Evolutionary conservation across 1,140 invertebrate genomes (phyloP).

Genomic region (Lepidotrigona ventralis): DNA sequence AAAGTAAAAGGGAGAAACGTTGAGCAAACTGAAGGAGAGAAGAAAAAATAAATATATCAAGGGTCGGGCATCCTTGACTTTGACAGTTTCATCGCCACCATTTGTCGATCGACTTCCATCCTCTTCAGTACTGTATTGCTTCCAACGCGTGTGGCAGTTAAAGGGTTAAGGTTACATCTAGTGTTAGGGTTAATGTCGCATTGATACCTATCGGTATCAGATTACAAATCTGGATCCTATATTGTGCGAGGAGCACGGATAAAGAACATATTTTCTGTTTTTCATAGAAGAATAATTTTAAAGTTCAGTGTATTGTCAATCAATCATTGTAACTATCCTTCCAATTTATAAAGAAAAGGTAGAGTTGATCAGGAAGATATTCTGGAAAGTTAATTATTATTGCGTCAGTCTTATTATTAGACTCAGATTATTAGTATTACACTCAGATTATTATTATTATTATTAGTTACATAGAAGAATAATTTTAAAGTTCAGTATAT

Average conservation of each 20-base stretch:
- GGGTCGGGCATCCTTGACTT: constrained; percentile 3
- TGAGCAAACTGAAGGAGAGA: background rate
- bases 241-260: background rate
- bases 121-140: background rate
- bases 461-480: no score
- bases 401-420: background rate
- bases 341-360: background rate
- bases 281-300: background rate
- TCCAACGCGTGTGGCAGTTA: constrained; percentile 24
- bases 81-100: background rate
- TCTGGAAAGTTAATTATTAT: background rate
- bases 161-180: constrained; percentile 39
- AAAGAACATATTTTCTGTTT: background rate
- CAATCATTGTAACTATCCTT: background rate
- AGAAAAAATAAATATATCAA: constrained; percentile 6
- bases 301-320: background rate
- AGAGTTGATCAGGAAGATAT: background rate
- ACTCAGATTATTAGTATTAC: no score
- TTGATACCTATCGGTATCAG: background rate
- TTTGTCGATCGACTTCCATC: constrained; percentile 11
- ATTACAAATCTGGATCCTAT: background rate
- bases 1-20: background rate
- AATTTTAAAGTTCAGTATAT: background rate
- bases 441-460: no score
- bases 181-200: no score